A percentile compares a stretch with the other conserved stretches of the same genome.
These are phyloP conservation scores for Pocillopora damicornis DNA, from an alignment of 64 coral and sea anemone species.

Conservation along the genomic window DNA sequence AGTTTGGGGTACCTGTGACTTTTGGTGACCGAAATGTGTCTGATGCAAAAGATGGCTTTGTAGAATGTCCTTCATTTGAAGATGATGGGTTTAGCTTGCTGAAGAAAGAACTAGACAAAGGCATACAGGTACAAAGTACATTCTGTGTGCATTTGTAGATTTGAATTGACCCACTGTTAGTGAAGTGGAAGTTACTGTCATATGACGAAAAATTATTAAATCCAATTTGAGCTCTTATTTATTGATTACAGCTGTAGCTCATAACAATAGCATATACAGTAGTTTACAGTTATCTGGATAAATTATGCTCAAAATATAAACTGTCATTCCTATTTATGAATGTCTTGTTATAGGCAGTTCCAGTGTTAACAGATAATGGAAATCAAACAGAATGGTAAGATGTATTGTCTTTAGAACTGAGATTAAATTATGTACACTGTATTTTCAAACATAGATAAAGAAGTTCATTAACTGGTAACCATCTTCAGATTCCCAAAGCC, in stretches of 20 bases:
- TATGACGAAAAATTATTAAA: no score
- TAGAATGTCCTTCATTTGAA: conserved; percentile 96
- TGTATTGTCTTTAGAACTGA: neutral
- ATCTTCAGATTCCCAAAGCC: no score
- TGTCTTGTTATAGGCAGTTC: conserved; percentile 57
- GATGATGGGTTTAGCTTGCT: conserved; percentile 80
- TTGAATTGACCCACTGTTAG: neutral
- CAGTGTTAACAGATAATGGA: conserved; percentile 57
- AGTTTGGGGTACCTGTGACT: conserved; percentile 87
- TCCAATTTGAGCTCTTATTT: no score
- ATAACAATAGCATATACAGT: no score
- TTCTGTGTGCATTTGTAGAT: no score
- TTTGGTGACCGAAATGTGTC: conserved; percentile 79
- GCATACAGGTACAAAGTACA: conserved; percentile 52
- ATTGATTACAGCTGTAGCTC: no score
- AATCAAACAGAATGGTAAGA: conserved; percentile 92
- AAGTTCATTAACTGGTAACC: no score
- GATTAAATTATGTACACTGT: no score
- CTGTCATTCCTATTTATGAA: no score
- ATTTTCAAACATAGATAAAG: no score
- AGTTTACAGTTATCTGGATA: no score
- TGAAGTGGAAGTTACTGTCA: neutral
- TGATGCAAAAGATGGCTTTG: conserved; percentile 85
- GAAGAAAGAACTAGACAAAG: conserved; percentile 82
- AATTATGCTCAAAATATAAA: no score